These are phyloP conservation scores for Spisula solida DNA, from an alignment of 2,888 invertebrate genomes.

Conservation along the genomic window DNA sequence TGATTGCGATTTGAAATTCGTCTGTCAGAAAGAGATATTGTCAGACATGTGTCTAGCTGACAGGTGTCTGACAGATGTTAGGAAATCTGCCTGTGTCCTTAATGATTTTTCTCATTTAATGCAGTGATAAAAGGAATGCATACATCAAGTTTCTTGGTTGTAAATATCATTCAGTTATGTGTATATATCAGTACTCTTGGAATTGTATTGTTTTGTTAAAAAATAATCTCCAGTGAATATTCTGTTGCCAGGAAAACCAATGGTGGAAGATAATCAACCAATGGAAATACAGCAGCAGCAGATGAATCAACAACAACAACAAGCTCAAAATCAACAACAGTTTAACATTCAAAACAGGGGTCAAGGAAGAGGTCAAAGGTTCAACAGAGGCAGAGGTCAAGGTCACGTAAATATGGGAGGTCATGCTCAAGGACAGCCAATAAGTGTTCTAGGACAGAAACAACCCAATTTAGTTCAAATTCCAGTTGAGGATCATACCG, in stretches of 20 bases:
- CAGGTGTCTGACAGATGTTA: too few species aligned
- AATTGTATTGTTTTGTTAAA: neutral
- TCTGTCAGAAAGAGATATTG: too few species aligned
- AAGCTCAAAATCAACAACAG: constrained; percentile 20
- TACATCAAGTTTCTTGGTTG: too few species aligned
- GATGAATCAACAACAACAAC: constrained; percentile 31
- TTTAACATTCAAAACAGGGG: constrained; percentile 10
- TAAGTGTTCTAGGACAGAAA: constrained; percentile 47
- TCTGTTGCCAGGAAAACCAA: constrained; percentile 14
- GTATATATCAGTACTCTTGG: neutral
- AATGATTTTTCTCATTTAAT: too few species aligned
- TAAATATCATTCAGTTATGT: too few species aligned
- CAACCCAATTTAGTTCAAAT: constrained; percentile 4
- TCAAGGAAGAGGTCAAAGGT: constrained; percentile 39
- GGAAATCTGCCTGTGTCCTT: too few species aligned
- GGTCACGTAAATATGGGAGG: constrained; percentile 11
- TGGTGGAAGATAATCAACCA: constrained; percentile 1
- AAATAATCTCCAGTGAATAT: neutral
- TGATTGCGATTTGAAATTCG: too few species aligned
- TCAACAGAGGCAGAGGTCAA: constrained; percentile 40
- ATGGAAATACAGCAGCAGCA: neutral
- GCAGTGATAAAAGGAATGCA: too few species aligned
- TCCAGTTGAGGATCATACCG: constrained; percentile 25
- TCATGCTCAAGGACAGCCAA: constrained; percentile 34
- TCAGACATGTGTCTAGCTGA: too few species aligned